Base-by-base conservation (phyloP, 2,888 invertebrate species). In the Neocrepidodera transversa region DNA sequence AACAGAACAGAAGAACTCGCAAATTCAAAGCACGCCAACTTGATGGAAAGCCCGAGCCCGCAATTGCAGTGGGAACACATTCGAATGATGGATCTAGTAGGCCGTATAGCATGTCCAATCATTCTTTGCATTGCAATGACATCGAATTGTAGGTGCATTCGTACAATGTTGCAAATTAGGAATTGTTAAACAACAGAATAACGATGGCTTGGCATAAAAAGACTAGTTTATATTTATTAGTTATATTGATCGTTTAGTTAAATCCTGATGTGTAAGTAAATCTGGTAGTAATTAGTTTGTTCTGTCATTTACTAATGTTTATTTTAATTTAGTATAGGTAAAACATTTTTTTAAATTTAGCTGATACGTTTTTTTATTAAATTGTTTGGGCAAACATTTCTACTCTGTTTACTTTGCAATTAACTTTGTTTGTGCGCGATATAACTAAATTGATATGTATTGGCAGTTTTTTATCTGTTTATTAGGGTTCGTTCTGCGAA, bases 101-200 rank as follows among this genome's bases (percentile, higher is more conserved):
- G 54, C 60, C 52, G 68, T 65, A 64, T 66, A 66, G 67, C 66
- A 66, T 69, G 63, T 67, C 63, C 64, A 67, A 67, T 64, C 62
- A 55, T 47, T 51, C 23, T 32, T 26, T 14, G 23, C 23, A 60
- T 32, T 10, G 32, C 13, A 32, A 32, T 32, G 2, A 13, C 38
- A 17, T 38, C 17, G 10, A 38, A 13, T 35, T 35, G 49, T 42
- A 40, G 30, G 48, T 52, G 26, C 51, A 60, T 16, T 23, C 48
- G 28, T 45, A 40, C 52, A 42, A 36, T 45, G 56, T 51, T 40
- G 23, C 30, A 36, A 56, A 60, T 56, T 51, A 51, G 48, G 36
- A 56, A 52, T 56, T 26, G n/a, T 8, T 1, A 16, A 17, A 38
- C 17, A 16, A 28, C 23, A 23, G 23, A 23, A 3, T 28, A 28